A percentile compares a stretch with the other conserved stretches of the same genome.
These are phyloP conservation scores for Trematocara zebra DNA, from an alignment of 2,113 vertebrate species.

Conservation along the genomic window DNA sequence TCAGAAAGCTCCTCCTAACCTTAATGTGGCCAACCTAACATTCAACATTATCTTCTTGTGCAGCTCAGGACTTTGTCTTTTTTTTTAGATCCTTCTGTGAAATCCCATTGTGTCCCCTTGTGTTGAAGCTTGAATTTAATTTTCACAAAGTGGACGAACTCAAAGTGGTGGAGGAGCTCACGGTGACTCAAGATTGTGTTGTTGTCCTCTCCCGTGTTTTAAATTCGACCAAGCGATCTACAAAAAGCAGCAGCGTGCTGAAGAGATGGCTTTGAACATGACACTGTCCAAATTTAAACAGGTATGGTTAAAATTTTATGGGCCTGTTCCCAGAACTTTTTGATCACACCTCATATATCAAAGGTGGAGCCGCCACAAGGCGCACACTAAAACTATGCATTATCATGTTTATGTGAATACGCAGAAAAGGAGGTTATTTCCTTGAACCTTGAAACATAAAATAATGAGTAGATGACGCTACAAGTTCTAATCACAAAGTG, in stretches of 20 bases:
- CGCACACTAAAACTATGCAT: background rate
- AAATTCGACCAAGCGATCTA: background rate
- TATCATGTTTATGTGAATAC: background rate
- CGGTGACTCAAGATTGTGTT: background rate
- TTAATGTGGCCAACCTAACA: background rate
- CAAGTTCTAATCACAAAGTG: background rate
- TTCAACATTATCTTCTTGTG: background rate
- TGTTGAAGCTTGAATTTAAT: background rate
- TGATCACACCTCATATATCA: background rate
- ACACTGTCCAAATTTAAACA: background rate
- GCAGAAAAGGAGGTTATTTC: background rate
- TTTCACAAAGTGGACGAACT: background rate
- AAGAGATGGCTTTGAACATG: fast-evolving
- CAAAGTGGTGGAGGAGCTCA: background rate
- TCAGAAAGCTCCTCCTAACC: background rate
- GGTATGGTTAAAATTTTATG: background rate
- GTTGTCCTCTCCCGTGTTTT: background rate
- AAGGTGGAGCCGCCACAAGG: background rate
- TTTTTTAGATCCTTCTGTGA: background rate
- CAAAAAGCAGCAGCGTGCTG: background rate
- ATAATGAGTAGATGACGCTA: background rate
- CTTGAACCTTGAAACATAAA: background rate
- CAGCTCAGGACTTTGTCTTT: background rate
- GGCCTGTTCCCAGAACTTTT: background rate
- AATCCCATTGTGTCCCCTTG: background rate